Evolutionary conservation across 2,888 invertebrate species (phyloP).

Genomic region (Drosophila testacea): DNA sequence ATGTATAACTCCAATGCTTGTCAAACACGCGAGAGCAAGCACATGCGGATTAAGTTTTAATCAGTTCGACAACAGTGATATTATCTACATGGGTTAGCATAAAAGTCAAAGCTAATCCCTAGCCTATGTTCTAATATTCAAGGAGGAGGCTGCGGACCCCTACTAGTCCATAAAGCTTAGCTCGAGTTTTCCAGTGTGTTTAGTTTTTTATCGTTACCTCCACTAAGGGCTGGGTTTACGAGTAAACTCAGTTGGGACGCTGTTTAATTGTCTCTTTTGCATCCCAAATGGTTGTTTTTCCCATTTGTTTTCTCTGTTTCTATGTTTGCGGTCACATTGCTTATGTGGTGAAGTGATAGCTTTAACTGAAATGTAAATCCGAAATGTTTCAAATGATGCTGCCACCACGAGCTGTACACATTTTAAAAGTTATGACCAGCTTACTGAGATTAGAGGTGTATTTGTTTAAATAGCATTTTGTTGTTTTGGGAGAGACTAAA

Average conservation of each 20-base stretch:
- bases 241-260: constrained; percentile 17
- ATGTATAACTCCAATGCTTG: no score
- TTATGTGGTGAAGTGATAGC: constrained; percentile 35
- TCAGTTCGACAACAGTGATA: constrained; percentile 39
- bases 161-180: not conserved
- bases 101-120: constrained; percentile 52
- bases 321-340: constrained; percentile 33
- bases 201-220: constrained; percentile 63
- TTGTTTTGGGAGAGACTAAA: constrained; percentile 21
- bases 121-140: constrained; percentile 23
- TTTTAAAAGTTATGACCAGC: constrained; percentile 47
- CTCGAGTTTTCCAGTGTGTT: constrained; percentile 43
- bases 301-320: constrained; percentile 4
- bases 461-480: constrained; percentile 19
- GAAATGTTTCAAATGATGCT: constrained; percentile 27
- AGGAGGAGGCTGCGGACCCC: not conserved
- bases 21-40: not conserved
- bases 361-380: constrained; percentile 37
- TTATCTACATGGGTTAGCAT: constrained; percentile 40
- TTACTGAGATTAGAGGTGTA: constrained; percentile 31
- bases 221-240: not conserved
- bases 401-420: not conserved
- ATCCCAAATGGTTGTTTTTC: constrained; percentile 16
- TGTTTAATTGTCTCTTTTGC: constrained; percentile 40
- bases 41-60: constrained; percentile 42